Conservation (phyloP, 2,797 vertebrate genomes). For the Apogon talboti region DNA sequence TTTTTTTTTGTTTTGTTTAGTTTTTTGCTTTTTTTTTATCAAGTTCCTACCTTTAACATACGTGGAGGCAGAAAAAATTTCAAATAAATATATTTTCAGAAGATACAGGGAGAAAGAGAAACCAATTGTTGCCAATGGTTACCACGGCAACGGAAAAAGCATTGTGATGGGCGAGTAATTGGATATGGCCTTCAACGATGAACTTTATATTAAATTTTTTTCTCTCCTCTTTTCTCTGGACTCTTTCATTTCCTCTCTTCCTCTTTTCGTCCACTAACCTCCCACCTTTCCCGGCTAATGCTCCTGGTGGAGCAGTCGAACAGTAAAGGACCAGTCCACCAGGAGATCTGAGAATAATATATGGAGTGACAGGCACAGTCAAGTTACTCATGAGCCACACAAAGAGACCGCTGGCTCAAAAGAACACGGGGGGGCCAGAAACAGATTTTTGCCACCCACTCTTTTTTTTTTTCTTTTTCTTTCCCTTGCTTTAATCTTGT, state of each 20-base stretch:
- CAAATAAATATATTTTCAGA: conserved; percentile 52
- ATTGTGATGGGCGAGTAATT: conserved; percentile 44
- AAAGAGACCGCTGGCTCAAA: conserved; percentile 27
- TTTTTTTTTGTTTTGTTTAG: conserved; percentile 6
- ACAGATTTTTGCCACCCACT: conserved; percentile 36
- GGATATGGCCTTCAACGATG: conserved; percentile 57
- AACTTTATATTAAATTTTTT: conserved; percentile 48
- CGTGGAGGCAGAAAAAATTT: conserved; percentile 37
- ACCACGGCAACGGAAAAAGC: conserved; percentile 50
- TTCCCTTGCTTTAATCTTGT: conserved; percentile 58
- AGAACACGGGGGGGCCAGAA: conserved; percentile 39
- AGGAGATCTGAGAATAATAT: conserved; percentile 30
- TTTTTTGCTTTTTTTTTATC: conserved; percentile 6
- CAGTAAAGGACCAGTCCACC: conserved; percentile 20
- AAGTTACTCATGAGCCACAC: conserved; percentile 34
- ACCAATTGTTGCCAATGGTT: conserved; percentile 41
- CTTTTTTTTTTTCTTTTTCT: conserved; percentile 7
- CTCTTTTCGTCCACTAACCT: conserved; percentile 18
- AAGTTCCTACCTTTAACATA: conserved; percentile 12
- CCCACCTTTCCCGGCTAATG: conserved; percentile 13
- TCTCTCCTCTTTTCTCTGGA: conserved; percentile 9
- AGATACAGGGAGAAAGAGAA: conserved; percentile 20
- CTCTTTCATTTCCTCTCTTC: conserved; percentile 52
- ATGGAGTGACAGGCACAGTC: conserved; percentile 18
- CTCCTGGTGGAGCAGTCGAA: conserved; percentile 30